phyloP scores from a whole-genome alignment of 2,113 vertebrate species.

The Anoura caudifer region DNA sequence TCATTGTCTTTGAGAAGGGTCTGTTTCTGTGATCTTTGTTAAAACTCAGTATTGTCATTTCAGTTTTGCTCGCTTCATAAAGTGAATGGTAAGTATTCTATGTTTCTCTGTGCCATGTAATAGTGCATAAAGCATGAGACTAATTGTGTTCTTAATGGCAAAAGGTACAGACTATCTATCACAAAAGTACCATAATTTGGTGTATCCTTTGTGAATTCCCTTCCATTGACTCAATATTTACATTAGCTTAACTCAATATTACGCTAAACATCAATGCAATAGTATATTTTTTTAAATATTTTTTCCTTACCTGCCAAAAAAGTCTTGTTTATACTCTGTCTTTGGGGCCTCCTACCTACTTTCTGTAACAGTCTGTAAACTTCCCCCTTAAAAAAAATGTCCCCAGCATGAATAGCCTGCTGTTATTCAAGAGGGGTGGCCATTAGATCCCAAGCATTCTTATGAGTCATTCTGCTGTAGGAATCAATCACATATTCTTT shows the following conservation, averaged over 20 bases:
- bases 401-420: not conserved
- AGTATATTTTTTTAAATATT: not conserved
- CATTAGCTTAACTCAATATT: not conserved
- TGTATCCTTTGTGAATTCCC: not conserved
- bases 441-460: not conserved
- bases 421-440: not conserved
- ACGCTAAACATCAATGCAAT: not conserved
- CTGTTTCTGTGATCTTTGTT: not conserved
- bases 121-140: not conserved
- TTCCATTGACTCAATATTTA: not conserved
- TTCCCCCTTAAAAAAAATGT: not conserved
- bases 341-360: not conserved
- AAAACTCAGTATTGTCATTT: not conserved
- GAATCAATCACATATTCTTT: not conserved
- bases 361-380: not conserved
- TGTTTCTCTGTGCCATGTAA: not conserved
- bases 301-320: not conserved
- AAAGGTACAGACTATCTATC: not conserved
- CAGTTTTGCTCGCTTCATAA: not conserved
- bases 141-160: not conserved
- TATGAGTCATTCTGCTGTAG: not conserved
- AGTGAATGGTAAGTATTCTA: not conserved
- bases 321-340: not conserved
- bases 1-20: not conserved
- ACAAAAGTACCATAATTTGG: not conserved